Conservation (phyloP, 2,888 invertebrate species). For the Taphrorychus bicolor region DNA sequence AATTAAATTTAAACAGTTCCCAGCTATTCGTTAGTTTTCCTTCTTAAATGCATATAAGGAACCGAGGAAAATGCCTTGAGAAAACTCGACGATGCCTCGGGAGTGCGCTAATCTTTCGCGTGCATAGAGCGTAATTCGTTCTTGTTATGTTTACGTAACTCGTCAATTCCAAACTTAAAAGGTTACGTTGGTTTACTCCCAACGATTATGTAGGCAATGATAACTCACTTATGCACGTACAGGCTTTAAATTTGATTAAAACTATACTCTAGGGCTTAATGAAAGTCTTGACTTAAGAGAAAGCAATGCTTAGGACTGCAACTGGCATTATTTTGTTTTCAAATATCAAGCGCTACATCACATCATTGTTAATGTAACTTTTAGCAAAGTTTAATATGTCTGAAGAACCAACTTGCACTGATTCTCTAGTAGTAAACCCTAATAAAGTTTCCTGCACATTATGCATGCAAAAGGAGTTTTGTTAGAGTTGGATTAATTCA, state of each 20-base stretch:
- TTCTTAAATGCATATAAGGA: neutral
- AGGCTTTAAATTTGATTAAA: neutral
- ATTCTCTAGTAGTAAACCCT: no score
- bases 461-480: no score
- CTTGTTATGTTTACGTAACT: neutral
- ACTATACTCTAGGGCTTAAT: no score
- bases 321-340: no score
- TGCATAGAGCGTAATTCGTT: neutral
- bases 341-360: no score
- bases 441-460: no score
- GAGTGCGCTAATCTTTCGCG: neutral
- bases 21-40: neutral
- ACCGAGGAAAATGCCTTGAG: neutral
- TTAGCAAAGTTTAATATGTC: no score
- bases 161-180: neutral
- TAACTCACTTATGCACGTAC: neutral
- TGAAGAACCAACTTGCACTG: no score
- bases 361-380: no score
- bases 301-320: neutral
- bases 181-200: neutral
- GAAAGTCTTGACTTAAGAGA: neutral
- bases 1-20: neutral
- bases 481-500: no score
- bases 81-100: neutral
- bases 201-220: neutral